These are phyloP conservation scores for Zapus hudsonius DNA, from an alignment of 2,113 vertebrate species.

Conservation along the genomic window DNA sequence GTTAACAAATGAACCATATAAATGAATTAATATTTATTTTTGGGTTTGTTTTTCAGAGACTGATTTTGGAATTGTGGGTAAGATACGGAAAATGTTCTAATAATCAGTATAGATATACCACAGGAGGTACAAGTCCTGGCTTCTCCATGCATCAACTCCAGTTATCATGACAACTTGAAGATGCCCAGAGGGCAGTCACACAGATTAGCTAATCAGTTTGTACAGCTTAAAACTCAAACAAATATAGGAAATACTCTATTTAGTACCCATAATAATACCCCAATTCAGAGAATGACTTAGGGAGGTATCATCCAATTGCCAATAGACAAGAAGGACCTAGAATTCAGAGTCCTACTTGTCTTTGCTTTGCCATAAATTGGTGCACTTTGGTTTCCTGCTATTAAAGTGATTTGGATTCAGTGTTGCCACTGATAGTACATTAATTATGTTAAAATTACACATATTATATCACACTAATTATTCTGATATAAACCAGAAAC, in stretches of 20 bases:
- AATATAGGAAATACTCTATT: neutral
- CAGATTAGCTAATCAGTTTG: constrained; percentile 4
- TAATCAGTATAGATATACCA: neutral
- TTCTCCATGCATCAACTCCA: neutral
- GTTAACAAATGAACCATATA: constrained; percentile 5
- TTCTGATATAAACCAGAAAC: constrained; percentile 27
- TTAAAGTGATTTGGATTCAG: constrained; percentile 45
- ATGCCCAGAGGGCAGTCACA: neutral
- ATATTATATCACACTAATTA: constrained; percentile 45
- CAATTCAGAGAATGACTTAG: constrained; percentile 17
- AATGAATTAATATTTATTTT: neutral
- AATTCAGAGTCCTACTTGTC: neutral
- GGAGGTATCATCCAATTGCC: constrained; percentile 3
- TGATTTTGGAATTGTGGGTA: constrained; percentile 4
- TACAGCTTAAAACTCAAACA: constrained; percentile 29
- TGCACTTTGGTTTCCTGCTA: neutral
- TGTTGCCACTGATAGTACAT: neutral
- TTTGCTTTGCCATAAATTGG: constrained; percentile 41
- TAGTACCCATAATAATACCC: constrained; percentile 20
- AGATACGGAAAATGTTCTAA: constrained; percentile 1
- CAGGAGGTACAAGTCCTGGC: neutral
- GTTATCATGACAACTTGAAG: constrained; percentile 26
- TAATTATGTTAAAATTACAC: constrained; percentile 37
- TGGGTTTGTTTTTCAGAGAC: neutral
- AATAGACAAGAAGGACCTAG: neutral